These are phyloP conservation scores for Drosophila imparisetae DNA, from an alignment of 2,888 invertebrate genomes.

Conservation along the genomic window DNA sequence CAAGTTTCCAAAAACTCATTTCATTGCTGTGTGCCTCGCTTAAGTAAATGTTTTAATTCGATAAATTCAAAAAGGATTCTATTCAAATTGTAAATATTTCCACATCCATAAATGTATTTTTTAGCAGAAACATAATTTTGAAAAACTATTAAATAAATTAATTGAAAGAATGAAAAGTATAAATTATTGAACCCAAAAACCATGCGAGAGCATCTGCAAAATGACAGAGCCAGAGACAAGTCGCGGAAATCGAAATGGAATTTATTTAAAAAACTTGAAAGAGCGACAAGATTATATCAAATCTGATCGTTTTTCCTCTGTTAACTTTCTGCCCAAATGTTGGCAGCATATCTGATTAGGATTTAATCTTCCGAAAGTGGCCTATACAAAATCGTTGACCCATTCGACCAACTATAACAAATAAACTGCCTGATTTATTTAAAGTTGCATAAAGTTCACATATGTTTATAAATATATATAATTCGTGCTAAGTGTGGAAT, in stretches of 20 bases:
- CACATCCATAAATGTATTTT: not conserved
- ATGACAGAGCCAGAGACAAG: not conserved
- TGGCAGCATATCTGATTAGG: not conserved
- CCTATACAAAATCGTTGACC: not conserved
- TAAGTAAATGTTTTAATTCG: no score
- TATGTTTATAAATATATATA: not conserved
- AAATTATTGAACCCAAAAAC: not conserved
- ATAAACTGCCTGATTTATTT: not conserved
- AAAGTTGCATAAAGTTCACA: not conserved
- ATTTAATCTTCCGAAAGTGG: not conserved
- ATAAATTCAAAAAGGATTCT: not conserved
- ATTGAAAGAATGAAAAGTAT: not conserved
- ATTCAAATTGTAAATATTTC: not conserved
- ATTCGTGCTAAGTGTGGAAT: not conserved
- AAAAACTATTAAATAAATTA: not conserved
- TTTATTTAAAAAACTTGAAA: not conserved
- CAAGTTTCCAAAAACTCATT: not conserved
- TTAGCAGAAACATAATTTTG: not conserved
- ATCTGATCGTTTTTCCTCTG: fast-evolving
- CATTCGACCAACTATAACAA: not conserved
- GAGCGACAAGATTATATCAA: not conserved
- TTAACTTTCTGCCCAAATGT: not conserved
- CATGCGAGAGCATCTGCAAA: not conserved
- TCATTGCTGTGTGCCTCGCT: not conserved
- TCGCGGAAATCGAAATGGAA: not conserved